Conservation (phyloP, 2,888 invertebrate genomes). For the Caenorhabditis becei region DNA sequence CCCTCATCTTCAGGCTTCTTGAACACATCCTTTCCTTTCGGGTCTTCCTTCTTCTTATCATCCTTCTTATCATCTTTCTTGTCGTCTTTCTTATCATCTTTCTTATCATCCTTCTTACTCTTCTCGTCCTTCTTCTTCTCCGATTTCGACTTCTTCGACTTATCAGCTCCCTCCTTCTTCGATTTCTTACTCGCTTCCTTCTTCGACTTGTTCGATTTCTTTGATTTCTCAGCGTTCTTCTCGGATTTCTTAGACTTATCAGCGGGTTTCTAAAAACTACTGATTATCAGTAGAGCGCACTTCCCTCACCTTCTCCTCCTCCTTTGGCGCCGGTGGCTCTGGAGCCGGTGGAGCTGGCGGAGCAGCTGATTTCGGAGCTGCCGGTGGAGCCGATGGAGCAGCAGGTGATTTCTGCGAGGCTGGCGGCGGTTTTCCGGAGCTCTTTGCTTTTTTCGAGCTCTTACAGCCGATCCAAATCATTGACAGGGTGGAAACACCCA, state of each 20-base stretch:
- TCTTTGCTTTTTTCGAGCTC: constrained; percentile 15
- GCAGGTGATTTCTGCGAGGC: constrained; percentile 1
- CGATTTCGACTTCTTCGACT: not conserved
- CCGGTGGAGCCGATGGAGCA: constrained; percentile 9
- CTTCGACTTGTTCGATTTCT: constrained; percentile 1
- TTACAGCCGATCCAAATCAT: constrained; percentile 20
- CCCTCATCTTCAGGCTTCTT: constrained; percentile 57
- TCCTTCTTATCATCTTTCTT: constrained; percentile 29
- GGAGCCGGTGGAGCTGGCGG: constrained; percentile 9
- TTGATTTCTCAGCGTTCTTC: not conserved
- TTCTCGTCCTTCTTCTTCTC: constrained; percentile 23
- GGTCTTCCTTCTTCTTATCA: constrained; percentile 44
- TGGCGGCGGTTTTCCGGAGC: constrained; percentile 2
- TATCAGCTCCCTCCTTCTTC: constrained; percentile 17
- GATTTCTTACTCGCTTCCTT: constrained; percentile 5
- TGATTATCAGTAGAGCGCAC: not conserved
- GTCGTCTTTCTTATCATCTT: constrained; percentile 6
- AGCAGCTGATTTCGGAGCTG: constrained; percentile 17
- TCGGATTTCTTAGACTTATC: not conserved
- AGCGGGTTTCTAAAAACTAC: not conserved
- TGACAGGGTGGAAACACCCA: constrained; percentile 10
- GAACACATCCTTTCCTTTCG: constrained; percentile 50
- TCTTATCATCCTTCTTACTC: constrained; percentile 15
- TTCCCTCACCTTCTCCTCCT: constrained; percentile 12
- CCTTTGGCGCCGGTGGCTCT: not conserved